phyloP scores from a whole-genome alignment of 2,797 vertebrate species.

The Natrix natrix region DNA sequence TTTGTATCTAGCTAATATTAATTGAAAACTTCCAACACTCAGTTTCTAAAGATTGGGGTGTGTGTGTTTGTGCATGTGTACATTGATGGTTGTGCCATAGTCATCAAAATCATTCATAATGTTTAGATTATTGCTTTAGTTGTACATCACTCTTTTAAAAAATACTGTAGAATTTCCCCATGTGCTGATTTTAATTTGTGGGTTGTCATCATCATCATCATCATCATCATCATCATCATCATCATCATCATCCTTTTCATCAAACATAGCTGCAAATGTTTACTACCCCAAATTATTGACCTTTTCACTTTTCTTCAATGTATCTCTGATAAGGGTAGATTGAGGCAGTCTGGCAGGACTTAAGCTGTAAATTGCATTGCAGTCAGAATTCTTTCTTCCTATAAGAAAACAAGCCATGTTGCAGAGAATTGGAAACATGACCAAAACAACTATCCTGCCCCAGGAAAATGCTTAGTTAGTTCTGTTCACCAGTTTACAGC shows the following conservation, averaged over 20 bases:
- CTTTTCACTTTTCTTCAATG: not conserved
- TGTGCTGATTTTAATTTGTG: constrained; percentile 10
- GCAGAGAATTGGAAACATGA: not conserved
- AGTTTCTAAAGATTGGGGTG: not conserved
- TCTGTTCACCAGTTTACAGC: too few species aligned
- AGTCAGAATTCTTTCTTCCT: not conserved
- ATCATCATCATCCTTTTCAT: not conserved
- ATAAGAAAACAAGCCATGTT: not conserved
- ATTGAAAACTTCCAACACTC: constrained; percentile 8
- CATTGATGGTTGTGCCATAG: not conserved
- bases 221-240: not conserved
- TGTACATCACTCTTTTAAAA: not conserved
- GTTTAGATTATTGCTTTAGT: not conserved
- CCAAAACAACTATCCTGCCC: not conserved
- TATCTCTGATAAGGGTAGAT: not conserved
- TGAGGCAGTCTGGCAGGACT: not conserved
- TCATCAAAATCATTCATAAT: not conserved
- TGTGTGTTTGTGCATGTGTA: not conserved
- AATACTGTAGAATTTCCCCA: constrained; percentile 12
- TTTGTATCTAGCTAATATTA: not conserved
- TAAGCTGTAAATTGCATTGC: not conserved
- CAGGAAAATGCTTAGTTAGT: not conserved
- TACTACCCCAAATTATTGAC: not conserved
- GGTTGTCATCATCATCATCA: not conserved
- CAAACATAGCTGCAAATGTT: not conserved